Conservation (phyloP, 2,113 vertebrate genomes). For the Charadrius vociferus region DNA sequence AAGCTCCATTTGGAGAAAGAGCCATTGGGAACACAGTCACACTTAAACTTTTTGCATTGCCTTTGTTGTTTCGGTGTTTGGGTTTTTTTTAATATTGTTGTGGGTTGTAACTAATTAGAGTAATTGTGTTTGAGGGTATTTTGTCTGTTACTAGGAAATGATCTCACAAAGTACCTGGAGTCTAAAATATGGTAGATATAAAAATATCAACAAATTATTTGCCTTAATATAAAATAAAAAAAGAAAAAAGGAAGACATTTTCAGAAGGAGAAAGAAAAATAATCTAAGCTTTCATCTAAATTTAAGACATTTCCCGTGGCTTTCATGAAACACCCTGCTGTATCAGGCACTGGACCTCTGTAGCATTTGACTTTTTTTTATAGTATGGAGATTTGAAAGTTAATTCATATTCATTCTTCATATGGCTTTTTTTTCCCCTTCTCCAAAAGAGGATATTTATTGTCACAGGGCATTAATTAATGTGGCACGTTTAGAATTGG, state of each 20-base stretch:
- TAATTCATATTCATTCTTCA: neutral
- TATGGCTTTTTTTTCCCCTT: neutral
- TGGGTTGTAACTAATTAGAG: too few species aligned
- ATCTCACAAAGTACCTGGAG: too few species aligned
- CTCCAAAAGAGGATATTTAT: neutral
- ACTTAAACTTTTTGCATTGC: too few species aligned
- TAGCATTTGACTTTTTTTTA: neutral
- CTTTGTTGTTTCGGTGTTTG: too few species aligned
- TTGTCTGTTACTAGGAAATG: too few species aligned
- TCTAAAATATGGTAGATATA: too few species aligned
- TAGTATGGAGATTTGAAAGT: neutral
- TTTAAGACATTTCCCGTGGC: neutral
- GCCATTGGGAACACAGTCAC: too few species aligned
- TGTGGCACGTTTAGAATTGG: neutral
- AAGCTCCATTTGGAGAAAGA: too few species aligned
- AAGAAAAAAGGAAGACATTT: neutral
- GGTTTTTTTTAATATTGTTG: too few species aligned
- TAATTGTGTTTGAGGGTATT: too few species aligned
- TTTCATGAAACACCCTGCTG: neutral
- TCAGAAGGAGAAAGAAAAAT: neutral
- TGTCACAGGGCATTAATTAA: constrained; percentile 13
- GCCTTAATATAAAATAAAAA: too few species aligned
- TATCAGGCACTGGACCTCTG: neutral
- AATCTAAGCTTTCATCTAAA: neutral
- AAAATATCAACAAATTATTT: too few species aligned